phyloP scores from a whole-genome alignment of 2,113 vertebrate species.

The Amblyopsis rosae region DNA sequence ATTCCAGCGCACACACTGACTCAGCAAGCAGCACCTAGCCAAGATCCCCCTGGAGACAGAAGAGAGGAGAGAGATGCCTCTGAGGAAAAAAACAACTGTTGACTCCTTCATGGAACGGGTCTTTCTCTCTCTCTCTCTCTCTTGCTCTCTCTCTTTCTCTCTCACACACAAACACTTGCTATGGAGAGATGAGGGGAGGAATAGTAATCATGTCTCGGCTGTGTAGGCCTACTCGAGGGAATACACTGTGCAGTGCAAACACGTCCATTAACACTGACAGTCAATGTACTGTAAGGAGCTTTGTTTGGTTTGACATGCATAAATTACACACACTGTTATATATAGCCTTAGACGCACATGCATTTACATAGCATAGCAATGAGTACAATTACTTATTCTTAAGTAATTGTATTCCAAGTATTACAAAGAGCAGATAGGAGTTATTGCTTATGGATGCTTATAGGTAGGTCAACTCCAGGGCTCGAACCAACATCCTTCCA shows the following conservation, averaged over 20 bases:
- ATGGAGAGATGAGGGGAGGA: not conserved
- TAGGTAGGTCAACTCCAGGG: no score
- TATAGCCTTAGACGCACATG: not conserved
- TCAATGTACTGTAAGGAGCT: not conserved
- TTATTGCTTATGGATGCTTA: no score
- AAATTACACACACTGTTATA: constrained; percentile 3
- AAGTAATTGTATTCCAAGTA: no score
- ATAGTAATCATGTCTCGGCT: constrained; percentile 1
- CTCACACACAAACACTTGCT: not conserved
- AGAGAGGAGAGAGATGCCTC: not conserved
- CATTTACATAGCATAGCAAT: not conserved
- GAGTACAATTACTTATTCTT: no score
- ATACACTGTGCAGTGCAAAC: not conserved
- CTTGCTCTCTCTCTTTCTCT: constrained; percentile 7
- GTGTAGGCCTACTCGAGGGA: not conserved
- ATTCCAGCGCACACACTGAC: constrained; percentile 22
- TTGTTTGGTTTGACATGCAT: not conserved
- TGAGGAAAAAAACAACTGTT: constrained; percentile 25
- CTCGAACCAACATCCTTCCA: no score
- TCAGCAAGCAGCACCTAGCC: constrained; percentile 2
- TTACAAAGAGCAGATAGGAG: no score
- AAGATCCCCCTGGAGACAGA: constrained; percentile 2
- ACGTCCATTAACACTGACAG: not conserved
- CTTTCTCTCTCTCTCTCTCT: constrained; percentile 6
- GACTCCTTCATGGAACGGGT: constrained; percentile 26